Evolutionary conservation across 2,888 invertebrate genomes (phyloP).

Genomic region (Trachelus stipa): DNA sequence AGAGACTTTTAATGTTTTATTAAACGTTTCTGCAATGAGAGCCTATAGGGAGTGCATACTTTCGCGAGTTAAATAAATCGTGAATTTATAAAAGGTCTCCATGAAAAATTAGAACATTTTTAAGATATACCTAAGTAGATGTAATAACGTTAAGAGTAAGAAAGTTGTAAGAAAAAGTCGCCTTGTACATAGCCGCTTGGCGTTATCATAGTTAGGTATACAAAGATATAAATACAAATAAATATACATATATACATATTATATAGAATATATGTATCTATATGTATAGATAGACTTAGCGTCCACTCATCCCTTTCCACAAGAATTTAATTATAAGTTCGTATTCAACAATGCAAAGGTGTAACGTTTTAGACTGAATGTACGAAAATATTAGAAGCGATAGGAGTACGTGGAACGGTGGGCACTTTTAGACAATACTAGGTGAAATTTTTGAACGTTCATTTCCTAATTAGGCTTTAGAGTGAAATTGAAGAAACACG

Average conservation of each 20-base stretch:
- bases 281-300: background rate
- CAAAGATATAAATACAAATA: background rate
- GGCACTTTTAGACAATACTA: slow-evolving; percentile 61
- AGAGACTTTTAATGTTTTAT: background rate
- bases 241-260: background rate
- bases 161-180: slow-evolving; percentile 15
- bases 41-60: background rate
- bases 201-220: slow-evolving; percentile 21
- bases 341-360: background rate
- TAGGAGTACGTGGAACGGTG: slow-evolving; percentile 29
- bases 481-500: slow-evolving; percentile 23
- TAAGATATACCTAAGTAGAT: background rate
- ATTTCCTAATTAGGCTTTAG: slow-evolving; percentile 37
- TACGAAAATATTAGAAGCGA: slow-evolving; percentile 34
- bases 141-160: background rate
- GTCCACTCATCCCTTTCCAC: background rate
- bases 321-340: slow-evolving; percentile 7
- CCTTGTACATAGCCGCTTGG: slow-evolving; percentile 42
- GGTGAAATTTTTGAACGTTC: slow-evolving; percentile 40
- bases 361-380: slow-evolving; percentile 51
- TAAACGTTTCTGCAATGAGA: background rate
- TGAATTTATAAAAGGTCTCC: background rate
- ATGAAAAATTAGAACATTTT: background rate
- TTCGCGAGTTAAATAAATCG: background rate
- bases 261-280: background rate